These are phyloP conservation scores for Leptarthrus brevirostris DNA, from an alignment of 2,888 invertebrate genomes.

Conservation along the genomic window DNA sequence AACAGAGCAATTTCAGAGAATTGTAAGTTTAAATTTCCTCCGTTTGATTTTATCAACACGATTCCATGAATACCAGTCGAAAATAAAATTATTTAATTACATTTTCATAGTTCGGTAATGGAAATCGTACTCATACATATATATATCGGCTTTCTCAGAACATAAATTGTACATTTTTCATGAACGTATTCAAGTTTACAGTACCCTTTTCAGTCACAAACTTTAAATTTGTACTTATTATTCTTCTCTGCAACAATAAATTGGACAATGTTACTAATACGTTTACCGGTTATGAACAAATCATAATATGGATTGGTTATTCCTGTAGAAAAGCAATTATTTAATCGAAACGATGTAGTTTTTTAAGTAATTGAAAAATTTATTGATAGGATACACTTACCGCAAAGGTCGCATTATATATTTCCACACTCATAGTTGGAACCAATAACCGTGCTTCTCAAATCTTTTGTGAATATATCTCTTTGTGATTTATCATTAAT, in stretches of 20 bases:
- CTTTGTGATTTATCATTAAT: slow-evolving; percentile 57
- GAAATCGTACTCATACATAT: slow-evolving; percentile 65
- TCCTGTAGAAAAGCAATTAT: too few relatives aligned
- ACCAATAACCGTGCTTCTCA: slow-evolving; percentile 59
- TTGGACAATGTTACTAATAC: too few relatives aligned
- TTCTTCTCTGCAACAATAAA: slow-evolving; percentile 59
- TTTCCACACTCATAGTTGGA: slow-evolving; percentile 60
- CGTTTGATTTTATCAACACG: too few relatives aligned
- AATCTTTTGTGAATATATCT: slow-evolving; percentile 60
- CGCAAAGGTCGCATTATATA: slow-evolving; percentile 60
- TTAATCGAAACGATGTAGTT: too few relatives aligned
- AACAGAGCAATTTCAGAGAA: too few relatives aligned
- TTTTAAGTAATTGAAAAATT: too few relatives aligned
- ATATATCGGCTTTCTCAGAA: slow-evolving; percentile 61
- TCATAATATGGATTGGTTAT: too few relatives aligned
- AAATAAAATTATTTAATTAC: neutral
- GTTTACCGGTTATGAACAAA: too few relatives aligned
- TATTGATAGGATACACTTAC: too few relatives aligned
- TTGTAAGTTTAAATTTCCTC: too few relatives aligned
- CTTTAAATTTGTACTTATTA: slow-evolving; percentile 61
- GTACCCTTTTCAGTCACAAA: slow-evolving; percentile 62
- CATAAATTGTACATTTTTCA: slow-evolving; percentile 60
- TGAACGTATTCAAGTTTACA: slow-evolving; percentile 65
- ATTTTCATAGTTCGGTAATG: neutral
- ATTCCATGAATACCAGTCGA: too few relatives aligned